phyloP scores from a whole-genome alignment of 2,797 vertebrate genomes.

The Sebastes diaconus region DNA sequence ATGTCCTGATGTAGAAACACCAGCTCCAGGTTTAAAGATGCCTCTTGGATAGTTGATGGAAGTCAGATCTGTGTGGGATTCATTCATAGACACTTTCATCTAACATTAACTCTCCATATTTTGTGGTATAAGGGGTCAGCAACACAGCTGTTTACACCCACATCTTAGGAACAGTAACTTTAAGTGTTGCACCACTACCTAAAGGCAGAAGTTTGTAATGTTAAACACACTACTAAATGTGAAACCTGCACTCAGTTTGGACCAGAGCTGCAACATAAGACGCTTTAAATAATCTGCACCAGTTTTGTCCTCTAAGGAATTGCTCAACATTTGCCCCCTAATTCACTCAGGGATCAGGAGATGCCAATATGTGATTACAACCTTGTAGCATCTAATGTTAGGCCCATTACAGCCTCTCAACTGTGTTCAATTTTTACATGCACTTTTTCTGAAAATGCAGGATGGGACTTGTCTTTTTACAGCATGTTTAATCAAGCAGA shows the following conservation, averaged over 20 bases:
- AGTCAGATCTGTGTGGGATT: not conserved
- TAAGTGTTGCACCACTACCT: not conserved
- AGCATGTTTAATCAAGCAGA: not conserved
- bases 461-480: not conserved
- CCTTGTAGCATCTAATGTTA: not conserved
- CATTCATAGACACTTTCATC: not conserved
- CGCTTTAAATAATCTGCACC: conserved; percentile 60
- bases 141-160: not conserved
- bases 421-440: not conserved
- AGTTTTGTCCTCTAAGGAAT: conserved; percentile 18
- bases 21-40: not conserved
- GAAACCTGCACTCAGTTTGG: conserved; percentile 13
- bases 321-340: conserved; percentile 31
- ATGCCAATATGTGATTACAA: not conserved
- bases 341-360: not conserved
- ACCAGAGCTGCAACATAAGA: conserved; percentile 15
- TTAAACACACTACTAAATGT: not conserved
- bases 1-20: not conserved
- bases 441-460: not conserved
- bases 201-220: not conserved
- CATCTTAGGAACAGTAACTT: not conserved
- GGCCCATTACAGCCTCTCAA: not conserved
- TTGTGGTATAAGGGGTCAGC: not conserved
- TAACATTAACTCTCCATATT: not conserved
- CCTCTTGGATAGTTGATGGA: not conserved